Conservation (phyloP, 2,888 invertebrate species). For the Sisyra nigra region DNA sequence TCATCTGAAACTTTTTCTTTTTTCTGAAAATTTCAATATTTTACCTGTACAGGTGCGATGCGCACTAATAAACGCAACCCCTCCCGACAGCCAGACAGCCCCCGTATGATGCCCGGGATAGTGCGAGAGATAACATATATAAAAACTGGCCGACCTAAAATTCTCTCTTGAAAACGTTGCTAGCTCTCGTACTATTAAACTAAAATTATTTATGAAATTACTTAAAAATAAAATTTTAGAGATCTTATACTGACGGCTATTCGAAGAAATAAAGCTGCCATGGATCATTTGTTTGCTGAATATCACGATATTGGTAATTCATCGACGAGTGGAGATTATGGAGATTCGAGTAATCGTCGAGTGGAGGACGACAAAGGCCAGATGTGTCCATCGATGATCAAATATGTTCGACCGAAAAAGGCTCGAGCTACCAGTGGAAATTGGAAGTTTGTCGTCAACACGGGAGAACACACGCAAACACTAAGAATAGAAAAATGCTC, state of each 20-base stretch:
- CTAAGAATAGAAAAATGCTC: conserved; percentile 65
- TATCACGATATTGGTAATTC: conserved; percentile 32
- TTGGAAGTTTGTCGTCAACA: conserved; percentile 78
- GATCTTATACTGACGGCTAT: conserved; percentile 53
- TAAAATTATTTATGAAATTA: no score
- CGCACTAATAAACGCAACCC: no score
- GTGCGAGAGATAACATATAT: no score
- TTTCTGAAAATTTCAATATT: no score
- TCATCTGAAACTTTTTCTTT: no score
- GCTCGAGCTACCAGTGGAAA: conserved; percentile 64
- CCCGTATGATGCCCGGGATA: no score
- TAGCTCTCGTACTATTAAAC: no score
- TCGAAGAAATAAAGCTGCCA: conserved; percentile 48
- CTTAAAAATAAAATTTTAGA: no score
- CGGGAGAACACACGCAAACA: conserved; percentile 71
- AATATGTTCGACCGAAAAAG: conserved; percentile 64
- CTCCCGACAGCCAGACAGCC: no score
- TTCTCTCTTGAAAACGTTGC: no score
- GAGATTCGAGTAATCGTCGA: conserved; percentile 23
- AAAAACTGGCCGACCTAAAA: no score
- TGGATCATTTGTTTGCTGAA: conserved; percentile 53
- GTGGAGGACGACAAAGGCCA: conserved; percentile 47
- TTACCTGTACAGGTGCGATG: no score
- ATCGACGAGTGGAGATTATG: conserved; percentile 27
- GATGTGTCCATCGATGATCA: conserved; percentile 63